Percentiles rank a stretch among this genome's conserved stretches.
Evolutionary conservation across 2,888 invertebrate genomes (phyloP).

Genomic region (Pammene aurita): DNA sequence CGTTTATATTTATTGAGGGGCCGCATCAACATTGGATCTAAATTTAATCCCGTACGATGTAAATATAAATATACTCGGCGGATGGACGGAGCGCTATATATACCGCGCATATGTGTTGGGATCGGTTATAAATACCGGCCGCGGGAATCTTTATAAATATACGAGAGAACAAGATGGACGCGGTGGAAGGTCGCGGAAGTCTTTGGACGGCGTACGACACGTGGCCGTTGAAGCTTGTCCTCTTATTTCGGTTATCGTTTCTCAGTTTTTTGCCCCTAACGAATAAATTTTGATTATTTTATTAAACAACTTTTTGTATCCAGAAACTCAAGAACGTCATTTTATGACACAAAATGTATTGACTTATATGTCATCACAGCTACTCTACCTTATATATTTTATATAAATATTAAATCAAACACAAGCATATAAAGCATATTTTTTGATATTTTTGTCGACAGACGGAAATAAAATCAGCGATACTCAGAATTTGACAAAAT

Average conservation of each 20-base stretch:
- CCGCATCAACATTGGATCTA: slow-evolving; percentile 66
- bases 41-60: slow-evolving; percentile 60
- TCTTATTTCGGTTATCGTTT: not conserved
- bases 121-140: slow-evolving; percentile 58
- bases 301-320: too few relatives aligned
- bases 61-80: slow-evolving; percentile 66
- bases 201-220: slow-evolving; percentile 36
- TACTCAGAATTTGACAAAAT: too few relatives aligned
- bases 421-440: too few relatives aligned
- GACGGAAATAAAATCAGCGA: too few relatives aligned
- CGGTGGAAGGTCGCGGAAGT: slow-evolving; percentile 76
- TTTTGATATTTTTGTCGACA: too few relatives aligned
- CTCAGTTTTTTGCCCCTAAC: too few relatives aligned
- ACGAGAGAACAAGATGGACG: slow-evolving; percentile 57
- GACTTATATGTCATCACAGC: too few relatives aligned
- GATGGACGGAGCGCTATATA: slow-evolving; percentile 49
- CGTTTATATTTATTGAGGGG: slow-evolving; percentile 52
- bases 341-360: too few relatives aligned
- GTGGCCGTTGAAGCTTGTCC: not conserved
- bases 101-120: slow-evolving; percentile 47
- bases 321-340: too few relatives aligned
- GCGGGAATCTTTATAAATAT: slow-evolving; percentile 59
- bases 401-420: too few relatives aligned
- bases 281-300: too few relatives aligned
- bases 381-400: too few relatives aligned